phyloP scores from a whole-genome alignment of 2,888 invertebrate genomes.

The Empis stercorea region DNA sequence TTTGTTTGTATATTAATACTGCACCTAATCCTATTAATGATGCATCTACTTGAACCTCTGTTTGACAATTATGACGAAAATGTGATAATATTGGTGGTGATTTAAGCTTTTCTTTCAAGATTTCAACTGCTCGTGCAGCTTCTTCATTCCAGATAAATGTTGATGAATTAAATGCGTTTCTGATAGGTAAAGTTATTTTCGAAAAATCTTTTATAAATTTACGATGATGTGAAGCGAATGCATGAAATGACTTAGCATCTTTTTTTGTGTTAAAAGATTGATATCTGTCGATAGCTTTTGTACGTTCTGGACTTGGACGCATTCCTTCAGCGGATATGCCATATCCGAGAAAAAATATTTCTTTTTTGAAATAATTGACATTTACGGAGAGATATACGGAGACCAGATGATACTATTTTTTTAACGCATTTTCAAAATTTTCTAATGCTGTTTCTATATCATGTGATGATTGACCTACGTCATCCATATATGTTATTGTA shows the following conservation, averaged over 20 bases:
- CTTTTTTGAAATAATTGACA: not conserved
- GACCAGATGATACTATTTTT: not conserved
- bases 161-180: not conserved
- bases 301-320: not conserved
- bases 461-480: not conserved
- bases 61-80: not conserved
- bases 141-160: constrained; percentile 2
- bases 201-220: constrained; percentile 3
- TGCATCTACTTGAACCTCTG: not conserved
- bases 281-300: not conserved
- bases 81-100: not conserved
- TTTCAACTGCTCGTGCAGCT: not conserved
- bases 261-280: not conserved
- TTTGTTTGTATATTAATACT: not conserved
- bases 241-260: not conserved
- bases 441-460: not conserved
- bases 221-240: not conserved
- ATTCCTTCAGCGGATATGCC: not conserved
- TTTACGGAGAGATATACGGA: not conserved
- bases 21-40: constrained; percentile 1
- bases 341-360: not conserved
- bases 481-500: not conserved
- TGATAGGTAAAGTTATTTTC: constrained; percentile 1
- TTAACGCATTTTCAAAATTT: not conserved
- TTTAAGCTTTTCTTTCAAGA: not conserved